A percentile compares a stretch with the other conserved stretches of the same genome.
These are phyloP conservation scores for Premnoplex brunnescens DNA, from an alignment of 2,797 vertebrate genomes.

Conservation along the genomic window DNA sequence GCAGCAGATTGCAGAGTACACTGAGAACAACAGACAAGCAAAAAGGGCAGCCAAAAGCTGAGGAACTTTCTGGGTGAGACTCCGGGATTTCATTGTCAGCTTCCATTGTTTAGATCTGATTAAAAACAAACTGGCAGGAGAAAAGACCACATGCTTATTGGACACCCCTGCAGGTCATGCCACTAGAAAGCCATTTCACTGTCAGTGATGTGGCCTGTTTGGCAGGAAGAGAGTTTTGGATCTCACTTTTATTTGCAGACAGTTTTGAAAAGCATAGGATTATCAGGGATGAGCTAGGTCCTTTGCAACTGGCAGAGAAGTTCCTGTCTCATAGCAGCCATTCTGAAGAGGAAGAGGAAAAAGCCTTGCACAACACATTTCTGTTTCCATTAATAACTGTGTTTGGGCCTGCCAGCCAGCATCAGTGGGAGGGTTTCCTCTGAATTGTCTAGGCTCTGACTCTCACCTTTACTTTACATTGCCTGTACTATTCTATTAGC, in stretches of 20 bases:
- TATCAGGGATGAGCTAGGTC: background rate
- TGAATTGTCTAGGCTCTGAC: background rate
- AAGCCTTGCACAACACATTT: background rate
- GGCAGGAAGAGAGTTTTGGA: background rate
- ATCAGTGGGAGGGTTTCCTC: background rate
- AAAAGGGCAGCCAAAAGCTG: background rate
- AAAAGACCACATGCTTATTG: background rate
- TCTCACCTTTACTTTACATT: background rate
- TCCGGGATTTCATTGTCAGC: constrained; percentile 24
- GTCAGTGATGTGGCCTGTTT: background rate
- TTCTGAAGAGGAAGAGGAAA: background rate
- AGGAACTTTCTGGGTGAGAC: constrained; percentile 41
- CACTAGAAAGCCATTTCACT: background rate
- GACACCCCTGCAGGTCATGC: background rate
- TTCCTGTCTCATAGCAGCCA: background rate
- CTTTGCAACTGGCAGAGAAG: background rate
- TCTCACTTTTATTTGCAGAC: background rate
- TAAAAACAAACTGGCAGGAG: constrained; percentile 37
- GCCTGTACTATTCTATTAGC: background rate
- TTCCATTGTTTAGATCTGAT: constrained; percentile 3
- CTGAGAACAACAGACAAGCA: background rate
- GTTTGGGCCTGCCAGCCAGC: background rate
- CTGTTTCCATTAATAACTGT: background rate
- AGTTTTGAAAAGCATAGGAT: background rate
- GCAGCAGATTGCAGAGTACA: background rate